These are phyloP conservation scores for Mastomys coucha DNA, from an alignment of 2,113 vertebrate genomes.

Conservation along the genomic window DNA sequence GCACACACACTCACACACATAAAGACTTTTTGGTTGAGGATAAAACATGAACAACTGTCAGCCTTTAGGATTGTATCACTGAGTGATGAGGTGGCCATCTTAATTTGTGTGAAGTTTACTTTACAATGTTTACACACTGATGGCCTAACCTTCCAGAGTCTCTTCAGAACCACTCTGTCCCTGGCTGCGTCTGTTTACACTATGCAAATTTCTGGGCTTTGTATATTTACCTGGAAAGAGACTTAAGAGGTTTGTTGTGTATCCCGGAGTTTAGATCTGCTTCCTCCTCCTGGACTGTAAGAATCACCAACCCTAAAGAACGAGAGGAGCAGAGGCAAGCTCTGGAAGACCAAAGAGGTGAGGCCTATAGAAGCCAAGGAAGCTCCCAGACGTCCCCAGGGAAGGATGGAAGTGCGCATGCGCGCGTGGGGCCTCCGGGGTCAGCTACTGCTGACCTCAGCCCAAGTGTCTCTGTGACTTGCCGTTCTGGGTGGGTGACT, in stretches of 20 bases:
- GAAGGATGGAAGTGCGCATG: background rate
- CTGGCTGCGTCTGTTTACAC: background rate
- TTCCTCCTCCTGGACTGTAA: background rate
- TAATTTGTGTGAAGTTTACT: background rate
- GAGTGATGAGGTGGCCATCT: background rate
- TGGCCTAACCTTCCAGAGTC: background rate
- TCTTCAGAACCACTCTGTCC: background rate
- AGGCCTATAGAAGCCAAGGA: background rate
- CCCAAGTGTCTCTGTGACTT: background rate
- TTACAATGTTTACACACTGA: background rate
- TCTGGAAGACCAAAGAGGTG: background rate
- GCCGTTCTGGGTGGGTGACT: background rate
- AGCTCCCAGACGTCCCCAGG: background rate
- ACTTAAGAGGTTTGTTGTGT: background rate
- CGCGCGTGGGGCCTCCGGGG: background rate
- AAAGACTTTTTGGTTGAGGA: background rate
- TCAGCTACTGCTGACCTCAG: background rate
- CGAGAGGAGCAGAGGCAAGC: background rate
- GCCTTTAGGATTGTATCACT: background rate
- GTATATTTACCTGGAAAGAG: conserved; percentile 14
- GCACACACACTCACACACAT: no score
- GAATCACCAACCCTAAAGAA: conserved; percentile 26
- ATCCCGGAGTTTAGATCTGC: background rate
- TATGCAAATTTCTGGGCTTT: background rate
- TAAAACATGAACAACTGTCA: background rate